Evolutionary conservation across 2,888 invertebrate species (phyloP).

Genomic region (Nemapogon koenigi): DNA sequence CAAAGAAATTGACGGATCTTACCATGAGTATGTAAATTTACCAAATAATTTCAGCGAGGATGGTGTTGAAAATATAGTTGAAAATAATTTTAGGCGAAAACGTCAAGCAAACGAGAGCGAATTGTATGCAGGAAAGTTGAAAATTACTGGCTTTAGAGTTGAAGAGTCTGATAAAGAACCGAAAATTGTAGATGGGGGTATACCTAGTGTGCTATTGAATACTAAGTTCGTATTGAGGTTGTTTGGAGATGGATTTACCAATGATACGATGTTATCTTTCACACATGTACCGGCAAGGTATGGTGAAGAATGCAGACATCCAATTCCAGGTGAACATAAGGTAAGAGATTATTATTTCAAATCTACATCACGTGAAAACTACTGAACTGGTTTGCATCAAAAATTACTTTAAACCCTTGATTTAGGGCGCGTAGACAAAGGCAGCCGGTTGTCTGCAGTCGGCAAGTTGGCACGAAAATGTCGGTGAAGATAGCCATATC

Average conservation of each 20-base stretch:
- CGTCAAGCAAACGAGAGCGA: no score
- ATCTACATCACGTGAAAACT: no score
- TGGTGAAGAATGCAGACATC: slow-evolving; percentile 27
- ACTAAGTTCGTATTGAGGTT: slow-evolving; percentile 33
- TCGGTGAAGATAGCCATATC: no score
- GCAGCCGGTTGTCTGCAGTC: no score
- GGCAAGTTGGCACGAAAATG: no score
- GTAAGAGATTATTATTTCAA: slow-evolving; percentile 26
- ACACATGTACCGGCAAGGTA: slow-evolving; percentile 31
- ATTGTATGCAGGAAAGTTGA: slow-evolving; percentile 14
- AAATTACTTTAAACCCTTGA: no score
- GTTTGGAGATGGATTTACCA: slow-evolving; percentile 40
- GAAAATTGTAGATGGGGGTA: slow-evolving; percentile 39
- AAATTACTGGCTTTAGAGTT: slow-evolving; percentile 37
- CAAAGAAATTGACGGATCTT: no score
- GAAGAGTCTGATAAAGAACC: slow-evolving; percentile 47
- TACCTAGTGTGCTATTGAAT: slow-evolving; percentile 41
- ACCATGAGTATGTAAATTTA: no score
- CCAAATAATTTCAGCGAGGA: no score
- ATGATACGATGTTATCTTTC: slow-evolving; percentile 37
- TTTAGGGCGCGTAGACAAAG: no score
- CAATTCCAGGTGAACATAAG: slow-evolving; percentile 33
- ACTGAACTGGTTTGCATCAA: background rate
- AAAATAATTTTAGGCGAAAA: no score
- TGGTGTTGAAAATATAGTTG: no score